Percentiles rank a stretch among this genome's conserved stretches.
These are phyloP conservation scores for Odontomachus brunneus DNA, from an alignment of 1,140 invertebrate species.

Conservation along the genomic window DNA sequence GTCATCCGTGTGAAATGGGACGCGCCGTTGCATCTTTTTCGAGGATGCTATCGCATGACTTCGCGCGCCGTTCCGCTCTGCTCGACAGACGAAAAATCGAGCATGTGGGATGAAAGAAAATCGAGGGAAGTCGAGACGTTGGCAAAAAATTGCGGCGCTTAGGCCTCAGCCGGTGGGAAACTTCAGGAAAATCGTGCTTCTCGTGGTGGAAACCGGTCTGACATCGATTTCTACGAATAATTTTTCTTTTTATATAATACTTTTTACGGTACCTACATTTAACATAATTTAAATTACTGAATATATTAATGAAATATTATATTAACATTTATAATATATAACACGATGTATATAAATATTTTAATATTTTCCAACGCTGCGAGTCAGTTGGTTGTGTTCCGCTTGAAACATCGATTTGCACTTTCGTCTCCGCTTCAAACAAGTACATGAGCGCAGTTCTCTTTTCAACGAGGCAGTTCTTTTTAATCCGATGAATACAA, in stretches of 20 bases:
- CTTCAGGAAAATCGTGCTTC: not conserved
- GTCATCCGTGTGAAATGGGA: slow-evolving; percentile 61
- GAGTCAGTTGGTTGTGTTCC: not conserved
- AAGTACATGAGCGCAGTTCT: not conserved
- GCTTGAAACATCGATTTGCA: not conserved
- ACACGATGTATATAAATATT: no score
- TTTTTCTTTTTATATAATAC: no score
- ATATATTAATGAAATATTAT: no score
- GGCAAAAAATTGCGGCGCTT: slow-evolving; percentile 7
- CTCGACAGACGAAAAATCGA: slow-evolving; percentile 54
- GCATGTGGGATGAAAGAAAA: slow-evolving; percentile 38
- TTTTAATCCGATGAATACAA: slow-evolving; percentile 74
- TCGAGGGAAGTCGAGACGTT: slow-evolving; percentile 19
- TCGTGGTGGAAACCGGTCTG: not conserved
- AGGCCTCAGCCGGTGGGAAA: not conserved
- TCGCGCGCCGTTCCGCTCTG: not conserved
- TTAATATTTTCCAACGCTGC: no score
- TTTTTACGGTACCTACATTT: no score
- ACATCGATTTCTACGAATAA: not conserved
- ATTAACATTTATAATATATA: no score
- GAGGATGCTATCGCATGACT: slow-evolving; percentile 43
- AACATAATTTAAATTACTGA: no score
- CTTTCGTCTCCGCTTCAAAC: not conserved
- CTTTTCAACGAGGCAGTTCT: slow-evolving; percentile 2
- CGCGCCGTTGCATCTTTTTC: slow-evolving; percentile 42